Evolutionary conservation across 2,797 vertebrate genomes (phyloP).

Genomic region (Adelosebastes latens): DNA sequence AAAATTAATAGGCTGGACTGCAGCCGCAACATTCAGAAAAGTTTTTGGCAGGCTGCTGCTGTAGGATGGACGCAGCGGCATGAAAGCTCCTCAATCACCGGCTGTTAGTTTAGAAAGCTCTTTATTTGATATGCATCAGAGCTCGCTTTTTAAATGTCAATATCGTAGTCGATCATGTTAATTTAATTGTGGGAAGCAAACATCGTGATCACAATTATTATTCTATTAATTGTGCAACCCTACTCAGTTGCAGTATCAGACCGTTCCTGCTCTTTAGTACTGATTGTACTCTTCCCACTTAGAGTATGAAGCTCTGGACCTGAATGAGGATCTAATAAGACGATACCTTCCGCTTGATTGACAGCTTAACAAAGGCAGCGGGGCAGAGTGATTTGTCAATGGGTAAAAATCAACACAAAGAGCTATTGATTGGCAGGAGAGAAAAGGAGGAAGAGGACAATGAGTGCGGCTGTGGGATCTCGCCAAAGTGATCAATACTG

Average conservation of each 20-base stretch:
- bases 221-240: too few relatives aligned
- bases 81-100: too few relatives aligned
- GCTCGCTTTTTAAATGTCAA: too few relatives aligned
- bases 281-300: conserved; percentile 22
- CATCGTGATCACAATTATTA: too few relatives aligned
- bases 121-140: too few relatives aligned
- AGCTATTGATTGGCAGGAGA: conserved; percentile 82
- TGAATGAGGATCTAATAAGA: conserved; percentile 63
- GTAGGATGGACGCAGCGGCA: too few relatives aligned
- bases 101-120: too few relatives aligned
- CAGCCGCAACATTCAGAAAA: too few relatives aligned
- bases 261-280: neutral
- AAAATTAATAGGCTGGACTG: too few relatives aligned
- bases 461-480: conserved; percentile 77
- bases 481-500: conserved; percentile 80
- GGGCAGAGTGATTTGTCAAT: conserved; percentile 84
- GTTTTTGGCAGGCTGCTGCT: too few relatives aligned
- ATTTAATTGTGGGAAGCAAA: too few relatives aligned
- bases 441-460: conserved; percentile 78
- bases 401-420: conserved; percentile 84
- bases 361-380: conserved; percentile 80
- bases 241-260: neutral
- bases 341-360: conserved; percentile 78
- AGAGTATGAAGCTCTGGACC: conserved; percentile 44
- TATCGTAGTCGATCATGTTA: too few relatives aligned